Evolutionary conservation across 2,113 vertebrate species (phyloP).

Genomic region (Xiphophorus hellerii): DNA sequence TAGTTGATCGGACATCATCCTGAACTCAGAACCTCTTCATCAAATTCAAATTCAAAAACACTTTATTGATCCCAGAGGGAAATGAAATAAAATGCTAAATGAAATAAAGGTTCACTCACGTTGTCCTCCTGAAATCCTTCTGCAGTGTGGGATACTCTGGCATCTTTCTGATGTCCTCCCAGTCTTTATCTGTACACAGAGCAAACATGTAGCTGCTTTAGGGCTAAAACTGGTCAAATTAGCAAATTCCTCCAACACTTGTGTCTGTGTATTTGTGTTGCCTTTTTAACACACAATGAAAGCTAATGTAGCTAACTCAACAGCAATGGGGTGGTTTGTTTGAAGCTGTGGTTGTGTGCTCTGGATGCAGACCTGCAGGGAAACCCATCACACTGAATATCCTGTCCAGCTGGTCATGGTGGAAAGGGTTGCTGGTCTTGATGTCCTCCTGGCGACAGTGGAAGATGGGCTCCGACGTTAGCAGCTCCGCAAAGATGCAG

Average conservation of each 20-base stretch:
- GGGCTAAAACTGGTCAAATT: not conserved
- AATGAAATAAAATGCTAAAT: too few species aligned
- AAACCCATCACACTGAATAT: constrained; percentile 99
- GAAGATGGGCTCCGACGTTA: constrained; percentile 98
- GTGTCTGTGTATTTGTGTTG: not conserved
- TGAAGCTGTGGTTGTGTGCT: not conserved
- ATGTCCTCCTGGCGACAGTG: constrained; percentile 99
- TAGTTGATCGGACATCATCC: too few species aligned
- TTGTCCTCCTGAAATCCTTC: constrained; percentile 98
- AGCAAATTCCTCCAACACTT: not conserved
- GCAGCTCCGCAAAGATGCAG: constrained; percentile 97
- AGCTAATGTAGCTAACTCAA: not conserved
- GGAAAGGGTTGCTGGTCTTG: constrained; percentile 99
- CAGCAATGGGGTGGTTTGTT: not conserved
- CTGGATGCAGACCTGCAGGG: constrained; percentile 87
- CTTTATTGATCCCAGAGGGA: too few species aligned
- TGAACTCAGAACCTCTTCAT: not conserved
- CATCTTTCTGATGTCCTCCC: constrained; percentile 99
- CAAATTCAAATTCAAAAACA: too few species aligned
- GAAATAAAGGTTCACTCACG: constrained; percentile 83
- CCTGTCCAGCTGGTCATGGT: constrained; percentile 96
- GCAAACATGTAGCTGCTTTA: not conserved
- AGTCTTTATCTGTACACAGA: constrained; percentile 91
- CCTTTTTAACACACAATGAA: not conserved
- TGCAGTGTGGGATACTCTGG: constrained; percentile 99